These are phyloP conservation scores for Lepisosteus oculatus DNA, from an alignment of 2,113 vertebrate species.

Conservation along the genomic window DNA sequence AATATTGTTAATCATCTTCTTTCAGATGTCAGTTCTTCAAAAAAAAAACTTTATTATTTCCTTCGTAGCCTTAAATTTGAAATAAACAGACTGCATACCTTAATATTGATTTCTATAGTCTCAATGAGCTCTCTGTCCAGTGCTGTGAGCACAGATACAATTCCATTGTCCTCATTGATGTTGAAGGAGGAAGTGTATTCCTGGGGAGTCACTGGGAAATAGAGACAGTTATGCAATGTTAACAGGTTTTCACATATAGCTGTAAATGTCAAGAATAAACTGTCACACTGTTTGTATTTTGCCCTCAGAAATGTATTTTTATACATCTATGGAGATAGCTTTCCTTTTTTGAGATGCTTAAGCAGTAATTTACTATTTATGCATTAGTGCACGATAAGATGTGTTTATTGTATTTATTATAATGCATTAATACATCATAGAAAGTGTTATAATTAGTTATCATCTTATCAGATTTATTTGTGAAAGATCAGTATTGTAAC, in stretches of 20 bases:
- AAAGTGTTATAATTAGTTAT: too few relatives aligned
- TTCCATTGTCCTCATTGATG: slow-evolving; percentile 47
- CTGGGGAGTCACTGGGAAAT: slow-evolving; percentile 54
- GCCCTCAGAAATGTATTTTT: not conserved
- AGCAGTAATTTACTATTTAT: too few relatives aligned
- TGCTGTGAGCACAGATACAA: slow-evolving; percentile 41
- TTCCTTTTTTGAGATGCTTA: too few relatives aligned
- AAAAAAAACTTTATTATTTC: too few relatives aligned
- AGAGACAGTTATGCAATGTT: not conserved
- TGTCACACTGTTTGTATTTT: not conserved
- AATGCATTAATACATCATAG: too few relatives aligned
- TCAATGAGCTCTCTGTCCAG: slow-evolving; percentile 66
- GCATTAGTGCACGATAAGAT: too few relatives aligned
- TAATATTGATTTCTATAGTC: slow-evolving; percentile 52
- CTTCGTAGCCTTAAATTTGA: not conserved
- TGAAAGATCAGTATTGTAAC: too few relatives aligned
- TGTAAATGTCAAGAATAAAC: not conserved
- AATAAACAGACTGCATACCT: slow-evolving; percentile 49
- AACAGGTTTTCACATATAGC: not conserved
- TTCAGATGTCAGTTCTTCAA: too few relatives aligned
- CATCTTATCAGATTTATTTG: too few relatives aligned
- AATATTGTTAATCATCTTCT: too few relatives aligned
- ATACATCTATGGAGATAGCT: not conserved
- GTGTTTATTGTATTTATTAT: too few relatives aligned
- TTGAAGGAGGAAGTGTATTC: slow-evolving; percentile 38